Evolutionary conservation across 2,797 vertebrate genomes (phyloP).

Genomic region (Limnodromus scolopaceus): DNA sequence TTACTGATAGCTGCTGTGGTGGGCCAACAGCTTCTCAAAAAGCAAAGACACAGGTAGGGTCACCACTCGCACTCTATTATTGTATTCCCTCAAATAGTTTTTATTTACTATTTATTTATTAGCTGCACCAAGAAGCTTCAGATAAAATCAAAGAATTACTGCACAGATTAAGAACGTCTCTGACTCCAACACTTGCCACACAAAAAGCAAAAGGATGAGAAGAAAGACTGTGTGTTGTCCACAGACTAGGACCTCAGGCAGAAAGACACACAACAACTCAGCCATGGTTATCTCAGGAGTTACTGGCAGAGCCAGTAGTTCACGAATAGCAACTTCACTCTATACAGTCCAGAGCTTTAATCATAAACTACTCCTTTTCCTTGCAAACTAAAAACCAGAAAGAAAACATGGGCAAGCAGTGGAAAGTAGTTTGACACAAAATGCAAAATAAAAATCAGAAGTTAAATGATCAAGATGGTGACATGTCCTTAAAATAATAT

Average conservation of each 20-base stretch:
- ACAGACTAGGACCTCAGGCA: background rate
- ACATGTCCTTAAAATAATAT: background rate
- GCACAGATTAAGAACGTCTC: background rate
- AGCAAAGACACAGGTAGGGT: background rate
- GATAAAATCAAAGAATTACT: background rate
- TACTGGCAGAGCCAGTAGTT: background rate
- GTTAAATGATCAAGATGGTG: background rate
- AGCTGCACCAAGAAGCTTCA: background rate
- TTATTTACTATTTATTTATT: background rate
- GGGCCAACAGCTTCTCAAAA: background rate
- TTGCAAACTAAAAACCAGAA: background rate
- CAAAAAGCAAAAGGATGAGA: background rate
- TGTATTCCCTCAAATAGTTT: background rate
- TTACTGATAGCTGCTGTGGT: background rate
- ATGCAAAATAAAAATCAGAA: constrained; percentile 9
- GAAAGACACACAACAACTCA: background rate
- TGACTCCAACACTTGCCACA: background rate
- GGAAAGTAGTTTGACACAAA: background rate
- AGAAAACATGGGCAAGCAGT: background rate
- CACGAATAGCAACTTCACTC: background rate
- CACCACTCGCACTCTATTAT: background rate
- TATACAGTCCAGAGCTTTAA: background rate
- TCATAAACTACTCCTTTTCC: background rate
- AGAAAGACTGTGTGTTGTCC: background rate
- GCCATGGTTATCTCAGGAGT: background rate